These are phyloP conservation scores for Dryoscopus gambensis DNA, from an alignment of 2,113 vertebrate genomes.

Conservation along the genomic window DNA sequence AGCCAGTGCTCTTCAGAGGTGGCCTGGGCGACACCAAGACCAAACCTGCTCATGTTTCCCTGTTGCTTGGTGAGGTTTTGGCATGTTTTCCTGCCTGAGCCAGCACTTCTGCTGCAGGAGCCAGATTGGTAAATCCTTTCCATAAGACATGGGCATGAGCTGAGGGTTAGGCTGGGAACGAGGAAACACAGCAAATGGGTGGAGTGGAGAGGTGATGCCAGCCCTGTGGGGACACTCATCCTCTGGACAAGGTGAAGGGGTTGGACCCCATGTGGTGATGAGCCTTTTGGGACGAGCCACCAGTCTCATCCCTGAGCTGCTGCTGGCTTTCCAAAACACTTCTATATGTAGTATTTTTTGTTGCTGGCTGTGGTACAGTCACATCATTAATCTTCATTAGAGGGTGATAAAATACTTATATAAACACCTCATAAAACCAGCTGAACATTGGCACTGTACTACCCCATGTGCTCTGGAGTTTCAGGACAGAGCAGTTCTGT, in stretches of 20 bases:
- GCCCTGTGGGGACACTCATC: neutral
- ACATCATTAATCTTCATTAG: neutral
- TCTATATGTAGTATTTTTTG: neutral
- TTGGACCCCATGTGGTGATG: neutral
- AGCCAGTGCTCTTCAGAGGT: neutral
- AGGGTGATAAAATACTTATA: neutral
- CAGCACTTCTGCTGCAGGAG: accelerated
- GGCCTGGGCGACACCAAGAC: neutral
- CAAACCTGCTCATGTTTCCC: neutral
- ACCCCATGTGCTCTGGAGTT: neutral
- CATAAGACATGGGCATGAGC: accelerated
- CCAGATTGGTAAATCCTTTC: neutral
- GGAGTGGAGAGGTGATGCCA: neutral
- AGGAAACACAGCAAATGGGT: neutral
- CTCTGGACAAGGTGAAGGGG: neutral
- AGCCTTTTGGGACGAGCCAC: accelerated
- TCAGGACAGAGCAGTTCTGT: neutral
- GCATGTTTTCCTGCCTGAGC: neutral
- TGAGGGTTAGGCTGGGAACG: neutral
- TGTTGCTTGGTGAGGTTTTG: neutral
- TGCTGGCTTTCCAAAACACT: neutral
- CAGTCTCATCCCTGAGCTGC: neutral
- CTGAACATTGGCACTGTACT: neutral
- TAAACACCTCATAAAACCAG: neutral
- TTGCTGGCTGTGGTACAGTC: neutral